Conservation (phyloP, 2,113 vertebrate genomes). For the Seriola dumerili region DNA sequence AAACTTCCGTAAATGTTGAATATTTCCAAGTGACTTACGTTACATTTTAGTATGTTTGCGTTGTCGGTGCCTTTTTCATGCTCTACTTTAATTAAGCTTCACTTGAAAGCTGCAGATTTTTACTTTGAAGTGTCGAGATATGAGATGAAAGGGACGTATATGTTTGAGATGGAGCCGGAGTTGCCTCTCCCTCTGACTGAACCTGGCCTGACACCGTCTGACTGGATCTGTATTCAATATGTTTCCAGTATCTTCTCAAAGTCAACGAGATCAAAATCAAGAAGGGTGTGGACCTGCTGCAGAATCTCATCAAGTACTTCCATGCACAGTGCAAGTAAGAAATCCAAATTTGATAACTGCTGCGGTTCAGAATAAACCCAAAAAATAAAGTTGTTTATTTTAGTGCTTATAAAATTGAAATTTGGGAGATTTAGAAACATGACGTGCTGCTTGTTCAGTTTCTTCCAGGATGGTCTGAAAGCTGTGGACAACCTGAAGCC, state of each 20-base stretch:
- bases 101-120: slow-evolving; percentile 26
- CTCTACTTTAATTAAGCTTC: slow-evolving; percentile 29
- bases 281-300: slow-evolving; percentile 98
- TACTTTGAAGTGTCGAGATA: slow-evolving; percentile 39
- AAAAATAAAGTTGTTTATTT: neutral
- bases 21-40: neutral
- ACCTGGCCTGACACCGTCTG: slow-evolving; percentile 20
- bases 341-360: neutral
- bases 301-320: slow-evolving; percentile 99
- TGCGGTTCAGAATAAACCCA: too few species aligned
- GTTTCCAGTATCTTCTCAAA: slow-evolving; percentile 89
- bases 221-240: slow-evolving; percentile 35
- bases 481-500: slow-evolving; percentile 98
- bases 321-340: slow-evolving; percentile 94
- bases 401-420: neutral
- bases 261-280: slow-evolving; percentile 99
- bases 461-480: slow-evolving; percentile 98
- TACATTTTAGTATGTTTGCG: slow-evolving; percentile 49
- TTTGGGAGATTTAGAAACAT: neutral
- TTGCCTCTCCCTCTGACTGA: slow-evolving; percentile 32
- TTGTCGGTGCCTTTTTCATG: neutral
- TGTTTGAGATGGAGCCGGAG: slow-evolving; percentile 36
- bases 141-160: slow-evolving; percentile 35
- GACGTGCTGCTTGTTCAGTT: slow-evolving; percentile 82
- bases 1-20: neutral